phyloP scores from a whole-genome alignment of 2,113 vertebrate genomes.

The Rhipidura dahli region DNA sequence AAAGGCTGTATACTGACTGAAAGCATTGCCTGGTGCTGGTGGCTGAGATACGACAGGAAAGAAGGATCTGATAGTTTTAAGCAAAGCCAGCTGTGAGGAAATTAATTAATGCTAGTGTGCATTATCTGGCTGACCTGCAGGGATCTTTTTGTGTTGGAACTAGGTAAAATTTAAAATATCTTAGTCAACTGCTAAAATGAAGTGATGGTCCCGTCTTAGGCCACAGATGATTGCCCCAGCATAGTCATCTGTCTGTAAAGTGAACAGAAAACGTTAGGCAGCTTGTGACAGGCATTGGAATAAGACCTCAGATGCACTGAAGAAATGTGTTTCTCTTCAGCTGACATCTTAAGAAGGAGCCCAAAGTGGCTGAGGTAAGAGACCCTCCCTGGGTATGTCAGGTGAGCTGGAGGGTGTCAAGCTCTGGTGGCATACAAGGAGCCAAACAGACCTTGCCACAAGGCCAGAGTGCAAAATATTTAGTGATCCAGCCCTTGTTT shows the following conservation, averaged over 20 bases:
- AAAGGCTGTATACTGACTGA: neutral
- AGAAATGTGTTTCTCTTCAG: neutral
- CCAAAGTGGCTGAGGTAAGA: neutral
- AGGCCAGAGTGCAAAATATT: neutral
- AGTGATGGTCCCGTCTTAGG: neutral
- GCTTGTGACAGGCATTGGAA: neutral
- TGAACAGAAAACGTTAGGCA: neutral
- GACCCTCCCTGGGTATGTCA: accelerated
- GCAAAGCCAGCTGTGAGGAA: neutral
- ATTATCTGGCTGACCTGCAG: neutral
- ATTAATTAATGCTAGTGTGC: neutral
- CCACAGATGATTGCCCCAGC: neutral
- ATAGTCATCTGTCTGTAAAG: neutral
- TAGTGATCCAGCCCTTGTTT: neutral
- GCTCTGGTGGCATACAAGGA: neutral
- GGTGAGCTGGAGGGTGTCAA: neutral
- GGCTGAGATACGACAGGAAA: neutral
- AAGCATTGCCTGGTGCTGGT: neutral
- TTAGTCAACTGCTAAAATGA: neutral
- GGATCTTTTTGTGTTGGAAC: neutral
- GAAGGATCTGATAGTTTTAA: neutral
- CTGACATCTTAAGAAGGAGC: neutral
- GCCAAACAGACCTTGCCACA: neutral
- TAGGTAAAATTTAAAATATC: neutral
- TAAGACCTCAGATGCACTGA: neutral